A percentile compares a stretch with the other conserved stretches of the same genome.
phyloP scores from a whole-genome alignment of 2,797 vertebrate species.

The Limosa lapponica region DNA sequence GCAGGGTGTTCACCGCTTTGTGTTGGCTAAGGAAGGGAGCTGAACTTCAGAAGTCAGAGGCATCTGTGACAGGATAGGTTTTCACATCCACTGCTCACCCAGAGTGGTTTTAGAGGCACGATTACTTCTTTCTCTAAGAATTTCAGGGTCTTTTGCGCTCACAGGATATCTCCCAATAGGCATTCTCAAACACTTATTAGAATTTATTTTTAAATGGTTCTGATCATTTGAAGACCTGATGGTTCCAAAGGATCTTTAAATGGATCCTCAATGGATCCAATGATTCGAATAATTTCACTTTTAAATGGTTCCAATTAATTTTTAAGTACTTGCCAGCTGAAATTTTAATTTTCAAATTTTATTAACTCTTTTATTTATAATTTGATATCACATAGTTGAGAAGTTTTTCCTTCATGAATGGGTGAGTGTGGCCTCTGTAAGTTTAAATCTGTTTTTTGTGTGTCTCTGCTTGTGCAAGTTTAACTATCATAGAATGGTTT shows the following conservation, averaged over 20 bases:
- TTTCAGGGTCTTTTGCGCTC: not conserved
- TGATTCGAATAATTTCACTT: not conserved
- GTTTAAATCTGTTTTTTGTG: not conserved
- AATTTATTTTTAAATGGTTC: not conserved
- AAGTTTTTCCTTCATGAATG: not conserved
- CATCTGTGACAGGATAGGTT: not conserved
- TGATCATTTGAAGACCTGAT: not conserved
- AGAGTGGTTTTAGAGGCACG: not conserved
- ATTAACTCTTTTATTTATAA: not conserved
- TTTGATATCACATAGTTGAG: not conserved
- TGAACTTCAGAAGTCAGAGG: not conserved
- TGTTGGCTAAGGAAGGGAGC: fast-evolving
- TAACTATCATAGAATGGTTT: not conserved
- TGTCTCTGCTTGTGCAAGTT: not conserved
- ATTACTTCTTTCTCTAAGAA: not conserved
- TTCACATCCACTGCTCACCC: not conserved
- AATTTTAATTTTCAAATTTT: not conserved
- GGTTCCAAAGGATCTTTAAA: not conserved
- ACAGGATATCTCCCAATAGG: not conserved
- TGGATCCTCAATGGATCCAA: not conserved
- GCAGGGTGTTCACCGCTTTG: not conserved
- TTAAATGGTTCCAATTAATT: not conserved
- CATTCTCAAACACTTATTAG: not conserved
- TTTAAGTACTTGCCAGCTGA: not conserved
- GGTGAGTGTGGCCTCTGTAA: not conserved